Base-by-base conservation (phyloP, 2,797 vertebrate species). In the Megalops cyprinoides region DNA sequence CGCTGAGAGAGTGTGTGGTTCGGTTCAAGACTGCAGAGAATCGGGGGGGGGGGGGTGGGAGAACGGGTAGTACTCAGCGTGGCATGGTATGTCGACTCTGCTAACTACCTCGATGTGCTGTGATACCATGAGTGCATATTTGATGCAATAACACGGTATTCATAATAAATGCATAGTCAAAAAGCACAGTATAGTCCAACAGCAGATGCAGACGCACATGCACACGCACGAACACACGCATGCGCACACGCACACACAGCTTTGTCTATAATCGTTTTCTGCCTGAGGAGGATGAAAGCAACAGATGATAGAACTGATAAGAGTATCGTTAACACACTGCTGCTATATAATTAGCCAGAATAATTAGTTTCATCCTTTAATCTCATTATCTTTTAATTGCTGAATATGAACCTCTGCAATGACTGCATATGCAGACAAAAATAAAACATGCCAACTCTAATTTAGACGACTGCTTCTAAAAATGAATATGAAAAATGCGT, bases 401-500 rank as follows among this genome's bases (percentile, higher is more conserved):
- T 14, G 31, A 34, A 37, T 31, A 34, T 65, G 12, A 37, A 34
- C 15, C 4, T 9, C 34, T 8, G 37, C 37, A 69, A 14, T 53
- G 51, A 53, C 51, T 53, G 3, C 23, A 39, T 1, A 39, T 15
- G 15, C 25, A 31, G 1, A 0, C 28, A 12, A 62, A 31, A 1
- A 62, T 31, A 58, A 44, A 65, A n/a, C n/a, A n/a, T n/a, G n/a
- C n/a, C n/a, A n/a, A n/a, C n/a, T n/a, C n/a, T n/a, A n/a, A n/a
- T n/a, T n/a, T n/a, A n/a, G n/a, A n/a, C n/a, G n/a, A n/a, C n/a
- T n/a, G n/a, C n/a, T n/a, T n/a, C n/a, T n/a, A n/a, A n/a, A n/a
- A 46, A 56, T 48, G 58, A 65, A 73, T 14, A 69, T 60, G 75
- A 44, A 69, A 65, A 78, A 10, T 34, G 39, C 44, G 7, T 34